These are phyloP conservation scores for Merluccius polli DNA, from an alignment of 2,797 vertebrate genomes.

Conservation along the genomic window DNA sequence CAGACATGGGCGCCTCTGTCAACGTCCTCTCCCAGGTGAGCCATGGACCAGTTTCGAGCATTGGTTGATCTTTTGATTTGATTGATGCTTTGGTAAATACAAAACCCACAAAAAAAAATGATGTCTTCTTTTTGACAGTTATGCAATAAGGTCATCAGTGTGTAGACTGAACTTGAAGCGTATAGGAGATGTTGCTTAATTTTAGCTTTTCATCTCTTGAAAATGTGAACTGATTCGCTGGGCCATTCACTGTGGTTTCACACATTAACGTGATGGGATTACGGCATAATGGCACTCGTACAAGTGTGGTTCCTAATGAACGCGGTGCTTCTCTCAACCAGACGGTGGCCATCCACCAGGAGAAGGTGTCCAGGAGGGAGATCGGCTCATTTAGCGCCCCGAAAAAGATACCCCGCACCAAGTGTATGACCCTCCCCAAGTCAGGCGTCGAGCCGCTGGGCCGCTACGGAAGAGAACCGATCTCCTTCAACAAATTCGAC, in stretches of 20 bases:
- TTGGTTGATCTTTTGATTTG: no score
- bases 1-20: slow-evolving; percentile 77
- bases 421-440: slow-evolving; percentile 62
- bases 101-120: no score
- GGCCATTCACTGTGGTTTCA: background rate
- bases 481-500: slow-evolving; percentile 79
- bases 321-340: slow-evolving; percentile 45
- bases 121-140: background rate
- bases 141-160: background rate
- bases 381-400: slow-evolving; percentile 71
- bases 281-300: no score
- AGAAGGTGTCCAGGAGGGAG: slow-evolving; percentile 81
- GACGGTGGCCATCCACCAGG: slow-evolving; percentile 80
- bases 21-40: slow-evolving; percentile 79
- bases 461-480: slow-evolving; percentile 72
- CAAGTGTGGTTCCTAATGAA: no score
- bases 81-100: no score
- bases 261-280: background rate
- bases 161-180: background rate
- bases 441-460: slow-evolving; percentile 53
- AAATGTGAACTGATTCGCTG: no score
- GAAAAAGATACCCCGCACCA: slow-evolving; percentile 48
- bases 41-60: no score
- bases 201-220: no score
- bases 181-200: background rate